phyloP scores from a whole-genome alignment of 2,113 vertebrate genomes.

The Leptobrachium ailaonicum region DNA sequence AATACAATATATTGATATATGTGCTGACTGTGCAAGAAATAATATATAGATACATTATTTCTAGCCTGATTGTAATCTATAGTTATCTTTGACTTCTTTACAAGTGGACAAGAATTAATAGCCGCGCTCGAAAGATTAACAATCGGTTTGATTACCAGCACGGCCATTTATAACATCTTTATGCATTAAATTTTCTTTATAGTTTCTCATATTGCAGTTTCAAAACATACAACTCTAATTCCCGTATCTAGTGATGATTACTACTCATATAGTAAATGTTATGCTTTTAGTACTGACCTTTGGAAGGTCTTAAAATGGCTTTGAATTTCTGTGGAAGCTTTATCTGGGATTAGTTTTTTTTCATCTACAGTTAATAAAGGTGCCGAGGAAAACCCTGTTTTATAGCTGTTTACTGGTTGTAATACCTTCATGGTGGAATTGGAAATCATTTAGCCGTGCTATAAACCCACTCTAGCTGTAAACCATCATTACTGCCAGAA shows the following conservation, averaged over 20 bases:
- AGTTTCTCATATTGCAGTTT: constrained; percentile 21
- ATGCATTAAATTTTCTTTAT: constrained; percentile 18
- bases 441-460: not conserved
- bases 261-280: not conserved
- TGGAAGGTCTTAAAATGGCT: constrained; percentile 9
- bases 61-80: not conserved
- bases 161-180: constrained; percentile 6
- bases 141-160: constrained; percentile 1
- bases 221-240: constrained; percentile 21
- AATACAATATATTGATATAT: too few relatives aligned
- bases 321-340: constrained; percentile 23
- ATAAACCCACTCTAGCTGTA: not conserved
- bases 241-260: constrained; percentile 3
- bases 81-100: not conserved
- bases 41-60: not conserved
- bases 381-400: not conserved
- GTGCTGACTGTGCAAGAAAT: too few relatives aligned
- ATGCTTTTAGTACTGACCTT: constrained; percentile 30
- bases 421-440: constrained; percentile 21
- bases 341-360: constrained; percentile 28
- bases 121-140: not conserved
- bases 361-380: constrained; percentile 39
- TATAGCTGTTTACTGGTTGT: constrained; percentile 8
- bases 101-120: constrained; percentile 12
- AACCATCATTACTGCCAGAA: not conserved